Conservation (phyloP, 2,113 vertebrate species). For the Pelodiscus sinensis region DNA sequence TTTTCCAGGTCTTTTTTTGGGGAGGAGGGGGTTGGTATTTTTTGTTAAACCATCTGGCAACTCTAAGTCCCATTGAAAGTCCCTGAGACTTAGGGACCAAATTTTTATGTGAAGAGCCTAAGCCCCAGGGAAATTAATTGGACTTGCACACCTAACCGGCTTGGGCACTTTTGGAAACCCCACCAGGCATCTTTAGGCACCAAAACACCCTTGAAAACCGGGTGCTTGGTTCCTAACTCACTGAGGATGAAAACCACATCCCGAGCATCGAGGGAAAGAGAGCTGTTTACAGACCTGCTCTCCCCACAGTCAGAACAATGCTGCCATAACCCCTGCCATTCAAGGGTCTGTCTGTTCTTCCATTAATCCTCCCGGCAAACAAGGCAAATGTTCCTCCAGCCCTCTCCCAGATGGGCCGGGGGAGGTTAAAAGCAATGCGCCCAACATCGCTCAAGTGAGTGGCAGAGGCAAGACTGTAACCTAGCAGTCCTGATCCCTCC, state of each 20-base stretch:
- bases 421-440: not conserved
- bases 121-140: not conserved
- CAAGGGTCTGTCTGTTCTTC: rapidly evolving
- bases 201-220: not conserved
- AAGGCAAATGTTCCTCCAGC: not conserved
- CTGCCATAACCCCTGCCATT: not conserved
- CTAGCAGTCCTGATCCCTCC: not conserved
- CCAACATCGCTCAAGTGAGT: not conserved
- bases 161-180: not conserved
- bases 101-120: not conserved
- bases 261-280: not conserved
- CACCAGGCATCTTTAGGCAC: not conserved
- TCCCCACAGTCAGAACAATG: not conserved
- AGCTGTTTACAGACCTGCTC: not conserved
- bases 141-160: not conserved
- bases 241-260: not conserved
- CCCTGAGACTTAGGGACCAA: not conserved
- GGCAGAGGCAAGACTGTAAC: not conserved
- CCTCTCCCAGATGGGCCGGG: not conserved
- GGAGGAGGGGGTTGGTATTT: too few relatives aligned
- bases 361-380: not conserved
- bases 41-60: too few relatives aligned
- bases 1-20: too few relatives aligned
- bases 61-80: not conserved
- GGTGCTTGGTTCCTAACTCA: not conserved